Base-by-base conservation (phyloP, 1,140 invertebrate genomes). In the Drosophila seguyi region DNA sequence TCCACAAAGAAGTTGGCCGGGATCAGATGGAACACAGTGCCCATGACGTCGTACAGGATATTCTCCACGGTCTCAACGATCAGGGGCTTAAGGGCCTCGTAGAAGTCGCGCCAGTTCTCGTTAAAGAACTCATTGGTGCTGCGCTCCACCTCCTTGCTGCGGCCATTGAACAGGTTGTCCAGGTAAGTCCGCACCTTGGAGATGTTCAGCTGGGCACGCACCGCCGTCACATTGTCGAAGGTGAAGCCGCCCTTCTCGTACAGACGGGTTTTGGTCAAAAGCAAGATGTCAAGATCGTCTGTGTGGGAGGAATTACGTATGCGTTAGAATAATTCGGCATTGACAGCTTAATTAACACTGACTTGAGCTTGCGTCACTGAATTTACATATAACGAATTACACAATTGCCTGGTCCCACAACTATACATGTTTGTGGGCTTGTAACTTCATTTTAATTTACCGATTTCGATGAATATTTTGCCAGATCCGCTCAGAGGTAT, bases 51-150 rank as follows among this genome's bases (percentile, higher is more conserved):
- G 16, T 94, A 82, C 69, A 95, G 93, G 60, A 96, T 94, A 52
- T 94, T 94, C 91, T 95, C 94, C 18, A 95, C 95, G 10, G 95
- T 95, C 84, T 94, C 94, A 25, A 94, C 93, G 73, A 95, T 93
- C 60, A 95, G 94, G 13, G 95, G 95, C 75, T 94, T 93, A 8
- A 95, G 83, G 34, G 95, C 95, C 83, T 95, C 95, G 13, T 94
- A 94, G 7, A 95, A 94, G 44, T 95, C 94, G 4, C 94, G 93
- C 95, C 95, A 96, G 80, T 96, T 96, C 6, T 94, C 94, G 83
- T 96, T 96, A 55, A 96, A 93, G 85, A 95, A 95, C n/a, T 94
- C 92, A 75, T 96, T 95, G 5, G 95, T 95, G 57, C 94, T 95
- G 38, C 95, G 94, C 93, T 95, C 95, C 93, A 92, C 69, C 59